Evolutionary conservation across 2,888 invertebrate genomes (phyloP), one percentile per base, ranked within the genome.

Genomic region (Tetrapedia diversipes): DNA sequence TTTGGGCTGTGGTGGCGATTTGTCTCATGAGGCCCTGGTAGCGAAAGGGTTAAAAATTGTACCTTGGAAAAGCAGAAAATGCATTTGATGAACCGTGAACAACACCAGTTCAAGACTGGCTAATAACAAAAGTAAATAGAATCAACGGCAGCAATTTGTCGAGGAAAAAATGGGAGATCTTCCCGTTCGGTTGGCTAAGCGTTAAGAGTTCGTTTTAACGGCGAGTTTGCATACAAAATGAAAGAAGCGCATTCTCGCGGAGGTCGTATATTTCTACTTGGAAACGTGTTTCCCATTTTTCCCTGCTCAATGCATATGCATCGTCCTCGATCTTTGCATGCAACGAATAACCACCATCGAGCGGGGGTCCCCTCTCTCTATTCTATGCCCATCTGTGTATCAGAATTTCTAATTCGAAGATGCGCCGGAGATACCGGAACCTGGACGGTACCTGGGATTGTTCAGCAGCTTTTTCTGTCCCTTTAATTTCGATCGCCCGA

Each of bases 391-490:
- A 11, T n/a, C 14, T 22, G 29, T 10, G 32, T 43, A 63, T 61
- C 56, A 43, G 73, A 47, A 61, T 73, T 73, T 63, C 73, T 61
- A 49, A 63, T 70, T 57, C 41, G n/a, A 45, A 37, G 34, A 57
- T 70, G 43, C 41, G 14, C 39, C 11, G 2, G 14, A 22, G 49
- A 70, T 41, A 57, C 10, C 29, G 0, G 22, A 8, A 10, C n/a
- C n/a, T n/a, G n/a, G n/a, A 19, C 47, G 43, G 14, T 4, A 16
- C 10, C 10, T 45, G 11, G 14, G 16, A 41, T 27, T n/a, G 39
- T 3, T 22, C 49, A 8, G n/a, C 4, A 11, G 8, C 4, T 37
- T 37, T 27, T n/a, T 24, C 27, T 10, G 24, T 8, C 24, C 4
- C 11, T 11, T 11, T 27, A n/a, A 51, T 29, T 51, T 51, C 11